Evolutionary conservation across 2,113 vertebrate species (phyloP).

Genomic region (Onychostoma macrolepis): DNA sequence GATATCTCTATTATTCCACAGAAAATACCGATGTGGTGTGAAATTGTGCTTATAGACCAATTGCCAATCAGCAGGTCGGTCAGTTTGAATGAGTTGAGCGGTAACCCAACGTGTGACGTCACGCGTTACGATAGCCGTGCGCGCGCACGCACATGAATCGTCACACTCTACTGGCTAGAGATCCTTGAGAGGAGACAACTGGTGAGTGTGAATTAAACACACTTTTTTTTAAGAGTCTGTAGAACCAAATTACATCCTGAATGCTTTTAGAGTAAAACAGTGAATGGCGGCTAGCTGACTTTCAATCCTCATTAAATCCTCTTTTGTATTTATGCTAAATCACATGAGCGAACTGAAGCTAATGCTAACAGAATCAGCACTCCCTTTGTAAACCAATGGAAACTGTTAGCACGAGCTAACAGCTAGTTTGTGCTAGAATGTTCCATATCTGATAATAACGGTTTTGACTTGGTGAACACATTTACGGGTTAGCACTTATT

Average conservation of each 20-base stretch:
- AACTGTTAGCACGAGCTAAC: background rate
- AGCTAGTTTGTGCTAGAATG: slow-evolving; percentile 39
- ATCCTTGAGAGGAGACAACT: background rate
- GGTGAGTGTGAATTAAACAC: slow-evolving; percentile 17
- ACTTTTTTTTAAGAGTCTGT: background rate
- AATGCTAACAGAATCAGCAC: slow-evolving; percentile 1
- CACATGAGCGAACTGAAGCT: slow-evolving; percentile 14
- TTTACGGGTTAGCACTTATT: background rate
- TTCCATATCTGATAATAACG: slow-evolving; percentile 26
- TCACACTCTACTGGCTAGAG: background rate
- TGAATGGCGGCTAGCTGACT: background rate
- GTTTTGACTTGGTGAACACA: background rate
- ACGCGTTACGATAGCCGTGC: background rate
- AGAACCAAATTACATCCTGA: background rate
- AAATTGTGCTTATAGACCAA: background rate
- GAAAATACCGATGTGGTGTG: background rate
- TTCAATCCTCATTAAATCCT: background rate
- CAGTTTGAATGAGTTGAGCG: background rate
- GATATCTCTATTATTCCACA: background rate
- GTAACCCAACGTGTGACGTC: background rate
- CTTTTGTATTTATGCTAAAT: background rate
- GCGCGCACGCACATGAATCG: background rate
- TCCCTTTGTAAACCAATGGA: background rate
- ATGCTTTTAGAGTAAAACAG: background rate
- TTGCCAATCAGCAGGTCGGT: no score